Evolutionary conservation across 2,888 invertebrate species (phyloP).

Genomic region (Drosophila greeni): DNA sequence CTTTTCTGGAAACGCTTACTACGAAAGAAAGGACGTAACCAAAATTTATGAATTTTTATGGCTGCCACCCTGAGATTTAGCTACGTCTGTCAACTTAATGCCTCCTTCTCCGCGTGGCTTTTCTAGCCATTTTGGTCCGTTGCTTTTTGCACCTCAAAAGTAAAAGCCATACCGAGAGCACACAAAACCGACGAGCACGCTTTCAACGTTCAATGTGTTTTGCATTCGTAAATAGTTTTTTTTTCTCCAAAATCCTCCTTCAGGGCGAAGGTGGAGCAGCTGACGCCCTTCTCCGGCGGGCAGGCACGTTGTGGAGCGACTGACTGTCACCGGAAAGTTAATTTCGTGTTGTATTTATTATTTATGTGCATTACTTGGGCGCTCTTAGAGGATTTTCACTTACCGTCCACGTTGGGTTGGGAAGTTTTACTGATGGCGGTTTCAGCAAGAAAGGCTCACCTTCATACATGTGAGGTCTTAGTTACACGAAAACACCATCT

Average conservation of each 20-base stretch:
- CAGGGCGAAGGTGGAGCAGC: neutral
- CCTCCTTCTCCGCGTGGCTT: conserved; percentile 31
- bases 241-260: conserved; percentile 1
- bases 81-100: conserved; percentile 61
- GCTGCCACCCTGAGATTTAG: conserved; percentile 59
- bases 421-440: conserved; percentile 14
- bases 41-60: conserved; percentile 69
- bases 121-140: conserved; percentile 27
- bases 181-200: conserved; percentile 52
- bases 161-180: conserved; percentile 43
- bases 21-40: conserved; percentile 33
- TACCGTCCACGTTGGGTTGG: conserved; percentile 35
- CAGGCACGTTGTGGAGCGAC: conserved; percentile 52
- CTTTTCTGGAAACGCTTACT: neutral
- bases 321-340: conserved; percentile 68
- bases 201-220: conserved; percentile 72
- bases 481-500: neutral
- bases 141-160: conserved; percentile 58
- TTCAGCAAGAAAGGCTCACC: neutral
- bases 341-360: conserved; percentile 69
- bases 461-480: neutral
- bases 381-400: conserved; percentile 67
- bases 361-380: conserved; percentile 67
- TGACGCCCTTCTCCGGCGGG: neutral
- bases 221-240: conserved; percentile 73